These are phyloP conservation scores for Antedon mediterranea DNA, from an alignment of 53 echinoderm and acorn worm genomes.

Conservation along the genomic window DNA sequence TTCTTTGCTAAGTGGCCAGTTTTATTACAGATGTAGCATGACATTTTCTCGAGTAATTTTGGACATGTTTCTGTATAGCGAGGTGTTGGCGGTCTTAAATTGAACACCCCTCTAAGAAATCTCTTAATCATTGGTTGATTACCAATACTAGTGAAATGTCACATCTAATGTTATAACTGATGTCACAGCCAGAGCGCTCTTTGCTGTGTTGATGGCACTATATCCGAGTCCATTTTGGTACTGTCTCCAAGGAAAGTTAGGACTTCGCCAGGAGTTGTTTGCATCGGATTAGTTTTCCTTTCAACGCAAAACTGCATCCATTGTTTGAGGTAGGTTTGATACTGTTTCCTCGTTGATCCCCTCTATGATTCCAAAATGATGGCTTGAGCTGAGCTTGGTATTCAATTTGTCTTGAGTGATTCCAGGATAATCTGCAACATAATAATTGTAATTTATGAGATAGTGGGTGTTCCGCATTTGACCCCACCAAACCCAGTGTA, in stretches of 20 bases:
- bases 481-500: neutral
- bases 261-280: slow-evolving; percentile 4
- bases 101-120: slow-evolving; percentile 26
- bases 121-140: slow-evolving; percentile 3
- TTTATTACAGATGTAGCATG: too few relatives aligned
- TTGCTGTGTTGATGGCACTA: slow-evolving; percentile 35
- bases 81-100: slow-evolving; percentile 12
- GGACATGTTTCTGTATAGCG: too few relatives aligned
- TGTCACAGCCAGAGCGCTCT: slow-evolving; percentile 14
- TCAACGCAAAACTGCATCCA: slow-evolving; percentile 20
- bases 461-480: neutral
- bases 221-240: slow-evolving; percentile 17
- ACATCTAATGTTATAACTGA: slow-evolving; percentile 1
- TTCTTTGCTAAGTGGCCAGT: too few relatives aligned
- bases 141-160: neutral
- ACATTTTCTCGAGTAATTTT: too few relatives aligned
- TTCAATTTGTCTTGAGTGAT: neutral
- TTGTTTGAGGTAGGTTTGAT: slow-evolving; percentile 7
- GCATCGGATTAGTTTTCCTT: slow-evolving; percentile 21
- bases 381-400: slow-evolving; percentile 11
- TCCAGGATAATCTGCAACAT: slow-evolving; percentile 16
- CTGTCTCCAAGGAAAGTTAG: slow-evolving; percentile 16
- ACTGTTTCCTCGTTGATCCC: neutral
- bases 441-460: neutral
- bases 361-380: slow-evolving; percentile 22